Conservation (phyloP, 2,113 vertebrate genomes). For the Salvator merianae region DNA sequence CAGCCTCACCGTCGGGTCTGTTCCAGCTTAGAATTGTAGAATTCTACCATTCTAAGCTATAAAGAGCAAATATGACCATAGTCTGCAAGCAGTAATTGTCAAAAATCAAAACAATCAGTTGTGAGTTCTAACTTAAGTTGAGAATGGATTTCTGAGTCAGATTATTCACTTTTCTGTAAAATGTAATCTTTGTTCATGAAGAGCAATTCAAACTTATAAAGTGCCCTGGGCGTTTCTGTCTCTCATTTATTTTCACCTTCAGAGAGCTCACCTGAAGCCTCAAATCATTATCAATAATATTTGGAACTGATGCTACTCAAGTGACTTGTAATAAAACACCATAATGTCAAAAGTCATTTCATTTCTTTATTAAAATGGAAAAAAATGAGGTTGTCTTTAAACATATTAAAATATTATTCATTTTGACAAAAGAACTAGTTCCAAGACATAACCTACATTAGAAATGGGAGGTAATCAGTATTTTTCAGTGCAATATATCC, state of each 20-base stretch:
- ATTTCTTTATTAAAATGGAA: constrained; percentile 68
- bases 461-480: constrained; percentile 70
- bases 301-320: constrained; percentile 60
- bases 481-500: constrained; percentile 76
- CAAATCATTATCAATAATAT: constrained; percentile 54
- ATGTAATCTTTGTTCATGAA: constrained; percentile 14
- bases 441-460: constrained; percentile 76
- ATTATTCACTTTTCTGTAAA: constrained; percentile 8
- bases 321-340: constrained; percentile 70
- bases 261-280: constrained; percentile 54
- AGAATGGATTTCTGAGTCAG: neutral
- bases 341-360: constrained; percentile 71
- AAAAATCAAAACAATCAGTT: constrained; percentile 22
- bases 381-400: constrained; percentile 68
- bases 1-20: too few species aligned
- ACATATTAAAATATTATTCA: constrained; percentile 83
- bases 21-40: too few species aligned
- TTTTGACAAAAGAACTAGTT: constrained; percentile 78
- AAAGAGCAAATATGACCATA: too few species aligned
- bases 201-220: constrained; percentile 28
- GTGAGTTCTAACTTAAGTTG: constrained; percentile 27
- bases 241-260: constrained; percentile 48
- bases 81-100: neutral
- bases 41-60: too few species aligned
- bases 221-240: constrained; percentile 28